Evolutionary conservation across 1,140 invertebrate species (phyloP).

Genomic region (Whitmania pigra): DNA sequence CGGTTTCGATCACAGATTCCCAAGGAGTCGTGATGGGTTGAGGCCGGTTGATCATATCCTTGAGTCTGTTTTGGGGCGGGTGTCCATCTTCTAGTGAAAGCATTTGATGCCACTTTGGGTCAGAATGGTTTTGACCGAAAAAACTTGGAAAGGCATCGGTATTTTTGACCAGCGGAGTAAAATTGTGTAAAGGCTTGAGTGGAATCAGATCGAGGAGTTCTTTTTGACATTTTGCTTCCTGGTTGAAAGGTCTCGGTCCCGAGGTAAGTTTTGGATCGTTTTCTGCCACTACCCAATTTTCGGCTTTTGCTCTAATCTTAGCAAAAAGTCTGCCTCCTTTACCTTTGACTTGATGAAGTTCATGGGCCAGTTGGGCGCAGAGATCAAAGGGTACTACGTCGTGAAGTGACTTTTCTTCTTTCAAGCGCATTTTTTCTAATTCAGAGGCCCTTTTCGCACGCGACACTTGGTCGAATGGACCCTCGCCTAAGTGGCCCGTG

Average conservation of each 20-base stretch:
- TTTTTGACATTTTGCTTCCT: background rate
- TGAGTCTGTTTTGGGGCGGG: conserved; percentile 16
- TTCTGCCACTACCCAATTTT: conserved; percentile 74
- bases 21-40: conserved; percentile 57
- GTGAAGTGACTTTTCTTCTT: conserved; percentile 45
- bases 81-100: background rate
- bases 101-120: background rate
- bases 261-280: conserved; percentile 30
- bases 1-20: conserved; percentile 53
- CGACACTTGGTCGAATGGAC: conserved; percentile 4
- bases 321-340: conserved; percentile 70
- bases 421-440: conserved; percentile 22
- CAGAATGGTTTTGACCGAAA: background rate
- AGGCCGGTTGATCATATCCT: conserved; percentile 46
- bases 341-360: conserved; percentile 44
- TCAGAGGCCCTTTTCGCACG: conserved; percentile 6
- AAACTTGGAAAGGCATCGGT: background rate
- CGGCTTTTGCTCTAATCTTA: conserved; percentile 66
- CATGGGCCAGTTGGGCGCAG: conserved; percentile 59
- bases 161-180: background rate
- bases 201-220: background rate
- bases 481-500: background rate
- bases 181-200: background rate
- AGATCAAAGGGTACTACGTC: conserved; percentile 52
- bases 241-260: conserved; percentile 29